Evolutionary conservation across 2,888 invertebrate species (phyloP), one percentile per base, ranked within the genome.

Genomic region (Meliscaeva auricollis): DNA sequence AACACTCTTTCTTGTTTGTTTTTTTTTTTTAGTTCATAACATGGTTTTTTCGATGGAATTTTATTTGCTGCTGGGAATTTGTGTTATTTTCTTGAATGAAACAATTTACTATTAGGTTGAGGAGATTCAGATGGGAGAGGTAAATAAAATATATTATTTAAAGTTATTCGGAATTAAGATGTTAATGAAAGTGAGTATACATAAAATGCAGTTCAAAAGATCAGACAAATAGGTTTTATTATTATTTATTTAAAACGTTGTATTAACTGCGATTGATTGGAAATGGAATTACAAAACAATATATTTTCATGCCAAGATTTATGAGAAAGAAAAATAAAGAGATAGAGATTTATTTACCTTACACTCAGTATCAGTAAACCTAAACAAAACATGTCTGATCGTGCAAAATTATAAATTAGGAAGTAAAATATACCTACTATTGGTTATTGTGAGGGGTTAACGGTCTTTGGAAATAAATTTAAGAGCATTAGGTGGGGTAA

Each of bases 101-200:
- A 35, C 2, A 17, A 1, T 35, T 17, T 35, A 35, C 6, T 26
- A 26, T 26, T 26, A 26, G 4, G 26, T n/a, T 26, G 26, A 26
- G 26, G 15, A 11, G 35, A 35, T 17, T 54, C 15, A 15, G 30
- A 32, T 6, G 17, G 17, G 6, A 35, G 32, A 11, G 15, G 30
- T 32, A 32, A n/a, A n/a, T n/a, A n/a, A n/a, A n/a, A n/a, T n/a
- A 41, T 35, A 38, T n/a, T 26, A 44, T 46, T 20, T 6, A 38
- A 22, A 62, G 46, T 66, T 48, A 50, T 66, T 20, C 66, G 32
- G 17, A 64, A 64, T 48, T 32, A 7, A 64, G 30, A 48, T 62
- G 44, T 44, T 62, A 9, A 32, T 32, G 15, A 15, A 52, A 38
- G 5, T 30, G 50, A n/a, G n/a, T n/a, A n/a, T n/a, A n/a, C n/a